Conservation (phyloP, 1,140 invertebrate species). For the Xylocopa sonorina region DNA sequence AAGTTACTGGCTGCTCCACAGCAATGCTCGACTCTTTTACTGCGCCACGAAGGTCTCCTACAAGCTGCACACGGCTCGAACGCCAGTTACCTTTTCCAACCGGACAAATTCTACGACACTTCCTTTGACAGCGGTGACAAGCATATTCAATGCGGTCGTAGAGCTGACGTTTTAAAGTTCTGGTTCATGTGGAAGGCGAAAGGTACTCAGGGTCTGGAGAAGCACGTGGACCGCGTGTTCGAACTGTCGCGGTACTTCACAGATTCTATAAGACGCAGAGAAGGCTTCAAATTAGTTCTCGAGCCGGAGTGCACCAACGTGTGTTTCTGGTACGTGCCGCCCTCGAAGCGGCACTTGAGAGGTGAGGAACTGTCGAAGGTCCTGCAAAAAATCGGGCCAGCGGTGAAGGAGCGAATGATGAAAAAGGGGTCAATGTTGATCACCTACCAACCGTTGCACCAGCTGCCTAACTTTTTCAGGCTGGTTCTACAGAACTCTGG, state of each 20-base stretch:
- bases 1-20: slow-evolving; percentile 94
- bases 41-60: slow-evolving; percentile 85
- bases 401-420: slow-evolving; percentile 97
- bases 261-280: slow-evolving; percentile 85
- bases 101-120: slow-evolving; percentile 98
- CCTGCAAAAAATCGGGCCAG: slow-evolving; percentile 92
- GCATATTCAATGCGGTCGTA: slow-evolving; percentile 95
- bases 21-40: slow-evolving; percentile 94
- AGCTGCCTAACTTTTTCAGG: slow-evolving; percentile 95
- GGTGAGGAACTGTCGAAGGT: slow-evolving; percentile 85
- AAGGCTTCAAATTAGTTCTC: slow-evolving; percentile 89
- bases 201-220: slow-evolving; percentile 90
- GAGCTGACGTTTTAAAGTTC: slow-evolving; percentile 97
- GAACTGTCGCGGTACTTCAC: slow-evolving; percentile 88
- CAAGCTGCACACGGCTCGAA: slow-evolving; percentile 84
- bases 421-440: slow-evolving; percentile 97
- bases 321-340: slow-evolving; percentile 97
- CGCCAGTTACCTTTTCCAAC: slow-evolving; percentile 96
- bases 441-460: slow-evolving; percentile 93
- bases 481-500: slow-evolving; percentile 96
- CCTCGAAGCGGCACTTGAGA: slow-evolving; percentile 84
- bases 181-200: slow-evolving; percentile 99
- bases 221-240: slow-evolving; percentile 91
- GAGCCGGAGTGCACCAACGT: slow-evolving; percentile 96
- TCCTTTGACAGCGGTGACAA: slow-evolving; percentile 96